A percentile compares a stretch with the other conserved stretches of the same genome.
Evolutionary conservation across 2,888 invertebrate genomes (phyloP).

Genomic region (Drosophila ochracea): DNA sequence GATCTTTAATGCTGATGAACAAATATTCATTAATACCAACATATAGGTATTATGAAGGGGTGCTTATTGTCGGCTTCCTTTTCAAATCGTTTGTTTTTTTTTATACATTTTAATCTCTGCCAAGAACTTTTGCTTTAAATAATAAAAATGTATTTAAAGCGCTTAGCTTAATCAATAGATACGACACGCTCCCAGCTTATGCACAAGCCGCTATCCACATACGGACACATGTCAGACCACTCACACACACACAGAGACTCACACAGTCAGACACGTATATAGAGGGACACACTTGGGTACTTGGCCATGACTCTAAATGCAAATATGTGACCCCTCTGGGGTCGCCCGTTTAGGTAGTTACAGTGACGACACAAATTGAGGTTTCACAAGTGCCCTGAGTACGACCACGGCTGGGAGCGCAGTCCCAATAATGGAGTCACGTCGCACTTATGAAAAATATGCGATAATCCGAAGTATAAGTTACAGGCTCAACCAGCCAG

Average conservation of each 20-base stretch:
- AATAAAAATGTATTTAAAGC: conserved; percentile 33
- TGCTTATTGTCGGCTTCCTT: not conserved
- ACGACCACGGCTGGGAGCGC: conserved; percentile 19
- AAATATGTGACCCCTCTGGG: conserved; percentile 58
- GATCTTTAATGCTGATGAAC: not conserved
- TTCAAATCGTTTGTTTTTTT: not conserved
- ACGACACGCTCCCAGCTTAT: conserved; percentile 32
- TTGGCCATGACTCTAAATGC: conserved; percentile 60
- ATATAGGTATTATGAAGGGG: not conserved
- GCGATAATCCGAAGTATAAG: conserved; percentile 78
- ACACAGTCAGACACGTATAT: not conserved
- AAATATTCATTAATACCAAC: not conserved
- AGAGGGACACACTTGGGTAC: conserved; percentile 20
- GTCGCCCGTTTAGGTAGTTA: conserved; percentile 51
- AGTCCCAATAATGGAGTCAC: conserved; percentile 80
- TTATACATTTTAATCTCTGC: not conserved
- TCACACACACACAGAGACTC: conserved; percentile 9
- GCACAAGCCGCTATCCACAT: conserved; percentile 22
- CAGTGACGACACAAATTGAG: conserved; percentile 64
- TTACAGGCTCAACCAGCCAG: conserved; percentile 36
- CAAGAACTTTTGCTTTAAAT: conserved; percentile 50
- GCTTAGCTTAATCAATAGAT: conserved; percentile 63
- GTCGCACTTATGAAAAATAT: conserved; percentile 82
- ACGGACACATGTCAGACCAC: conserved; percentile 7
- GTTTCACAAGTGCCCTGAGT: conserved; percentile 45